Evolutionary conservation across 2,888 invertebrate species (phyloP).

Genomic region (Rutpela maculata): DNA sequence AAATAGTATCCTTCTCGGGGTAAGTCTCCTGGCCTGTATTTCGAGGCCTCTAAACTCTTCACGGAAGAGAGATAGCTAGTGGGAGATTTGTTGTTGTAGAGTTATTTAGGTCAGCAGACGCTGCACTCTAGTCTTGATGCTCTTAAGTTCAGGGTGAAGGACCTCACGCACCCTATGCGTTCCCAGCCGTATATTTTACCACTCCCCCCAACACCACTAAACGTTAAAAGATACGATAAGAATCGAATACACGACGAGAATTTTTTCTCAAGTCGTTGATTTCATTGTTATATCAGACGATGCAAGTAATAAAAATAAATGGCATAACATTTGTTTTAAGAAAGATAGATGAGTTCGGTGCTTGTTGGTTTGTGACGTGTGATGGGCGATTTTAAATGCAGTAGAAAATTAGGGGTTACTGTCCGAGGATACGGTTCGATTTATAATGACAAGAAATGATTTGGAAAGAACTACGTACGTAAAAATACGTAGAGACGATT

Average conservation of each 20-base stretch:
- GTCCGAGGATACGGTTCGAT: background rate
- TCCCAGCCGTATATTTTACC: conserved; percentile 13
- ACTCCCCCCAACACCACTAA: conserved; percentile 10
- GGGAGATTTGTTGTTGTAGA: conserved; percentile 44
- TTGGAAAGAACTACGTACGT: background rate
- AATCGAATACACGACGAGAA: conserved; percentile 24
- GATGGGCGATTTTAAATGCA: background rate
- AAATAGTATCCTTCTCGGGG: no score
- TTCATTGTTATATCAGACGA: background rate
- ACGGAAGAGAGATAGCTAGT: background rate
- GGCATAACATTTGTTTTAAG: background rate
- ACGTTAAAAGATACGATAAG: conserved; percentile 13
- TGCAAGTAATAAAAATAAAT: conserved; percentile 33
- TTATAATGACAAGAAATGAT: background rate
- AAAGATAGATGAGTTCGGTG: background rate
- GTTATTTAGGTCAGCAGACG: conserved; percentile 49
- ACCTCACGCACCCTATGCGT: conserved; percentile 51
- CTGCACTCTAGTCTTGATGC: conserved; percentile 48
- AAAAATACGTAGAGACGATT: background rate
- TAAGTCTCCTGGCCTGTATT: background rate
- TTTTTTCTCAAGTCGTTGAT: conserved; percentile 24
- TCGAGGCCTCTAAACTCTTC: background rate
- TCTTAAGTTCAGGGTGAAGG: conserved; percentile 53
- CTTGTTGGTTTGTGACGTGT: background rate
- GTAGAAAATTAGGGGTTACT: background rate